These are phyloP conservation scores for Phengaris alcon DNA, from an alignment of 2,888 invertebrate species.

Conservation along the genomic window DNA sequence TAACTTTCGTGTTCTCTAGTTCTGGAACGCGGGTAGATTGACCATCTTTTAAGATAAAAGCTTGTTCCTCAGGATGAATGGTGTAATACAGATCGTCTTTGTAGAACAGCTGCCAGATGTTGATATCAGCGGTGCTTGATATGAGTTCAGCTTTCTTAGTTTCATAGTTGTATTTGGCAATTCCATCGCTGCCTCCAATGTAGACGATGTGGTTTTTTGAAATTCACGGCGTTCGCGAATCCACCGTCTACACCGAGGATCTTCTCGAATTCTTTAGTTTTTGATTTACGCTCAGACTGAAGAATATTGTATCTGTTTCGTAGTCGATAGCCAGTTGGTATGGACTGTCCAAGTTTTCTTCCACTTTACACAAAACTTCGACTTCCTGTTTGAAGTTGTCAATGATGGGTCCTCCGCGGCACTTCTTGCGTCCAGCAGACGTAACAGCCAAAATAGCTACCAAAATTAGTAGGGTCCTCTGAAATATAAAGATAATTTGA, in stretches of 20 bases:
- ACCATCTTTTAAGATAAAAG: conserved; percentile 38
- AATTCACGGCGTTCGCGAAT: conserved; percentile 59
- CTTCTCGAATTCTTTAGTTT: conserved; percentile 45
- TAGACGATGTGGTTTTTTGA: conserved; percentile 48
- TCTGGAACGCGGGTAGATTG: conserved; percentile 37
- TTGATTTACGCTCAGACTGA: conserved; percentile 54
- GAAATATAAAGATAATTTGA: background rate
- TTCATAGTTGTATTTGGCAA: conserved; percentile 53
- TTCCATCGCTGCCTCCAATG: conserved; percentile 56
- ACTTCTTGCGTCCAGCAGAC: background rate
- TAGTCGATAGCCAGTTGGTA: conserved; percentile 62
- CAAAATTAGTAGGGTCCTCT: background rate
- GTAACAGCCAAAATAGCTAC: background rate
- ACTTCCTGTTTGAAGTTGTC: background rate
- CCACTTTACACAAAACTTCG: background rate
- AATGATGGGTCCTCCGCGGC: background rate
- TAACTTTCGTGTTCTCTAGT: conserved; percentile 38
- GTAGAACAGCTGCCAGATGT: conserved; percentile 65
- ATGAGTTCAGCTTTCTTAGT: conserved; percentile 47
- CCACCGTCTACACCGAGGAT: conserved; percentile 52
- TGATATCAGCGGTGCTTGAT: conserved; percentile 42
- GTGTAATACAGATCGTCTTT: conserved; percentile 58
- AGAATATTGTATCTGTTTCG: conserved; percentile 57
- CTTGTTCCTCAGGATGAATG: conserved; percentile 44
- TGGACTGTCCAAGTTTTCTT: conserved; percentile 44